Evolutionary conservation across 1,140 invertebrate genomes (phyloP), one percentile per base, ranked within the genome.

Genomic region (Colletes latitarsis): DNA sequence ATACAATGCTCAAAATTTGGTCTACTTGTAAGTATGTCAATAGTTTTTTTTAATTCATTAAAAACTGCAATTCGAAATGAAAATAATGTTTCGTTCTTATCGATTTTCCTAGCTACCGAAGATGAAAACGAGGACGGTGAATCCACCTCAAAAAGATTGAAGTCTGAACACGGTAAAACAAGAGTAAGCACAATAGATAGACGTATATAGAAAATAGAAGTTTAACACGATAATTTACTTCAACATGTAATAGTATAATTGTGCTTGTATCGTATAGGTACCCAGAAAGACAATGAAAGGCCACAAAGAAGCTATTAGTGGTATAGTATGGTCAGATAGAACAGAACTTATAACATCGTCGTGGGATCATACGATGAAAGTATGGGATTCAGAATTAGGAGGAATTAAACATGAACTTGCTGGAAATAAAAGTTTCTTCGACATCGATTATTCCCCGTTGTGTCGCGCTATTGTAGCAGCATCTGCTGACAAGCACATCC

Each of bases 331-430:
- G 98, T 95, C 97, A 77, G 96, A 96, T 80, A 94, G 94, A 70
- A 93, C 95, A 58, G 96, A 96, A 76, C 90, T 99, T 3, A 95
- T 97, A 15, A 98, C 98, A 0, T 97, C 97, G 3, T 97, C 97
- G 0, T 99, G 98, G 98, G 99, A 99, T 94, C 98, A 99, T 89
- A 98, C 98, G 0, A 93, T 99, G 12, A 96, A 97, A 92, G 88
- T 99, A 5, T 99, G 99, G 99, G 98, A 99, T 93, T 94, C 97
- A 39, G 96, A 98, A 92, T 91, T 97, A 49, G 96, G 96, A 76
- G 97, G 96, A 15, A 95, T 98, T 10, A 97, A 97, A 90, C 94
- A 95, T 58, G 97, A 98, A 92, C 94, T 98, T 82, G 94, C 95
- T 71, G 98, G 97, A 57, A 97, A 98, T 83, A 99, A 99, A 93